These are phyloP conservation scores for Steatornis caripensis DNA, from an alignment of 2,113 vertebrate species.

Conservation along the genomic window DNA sequence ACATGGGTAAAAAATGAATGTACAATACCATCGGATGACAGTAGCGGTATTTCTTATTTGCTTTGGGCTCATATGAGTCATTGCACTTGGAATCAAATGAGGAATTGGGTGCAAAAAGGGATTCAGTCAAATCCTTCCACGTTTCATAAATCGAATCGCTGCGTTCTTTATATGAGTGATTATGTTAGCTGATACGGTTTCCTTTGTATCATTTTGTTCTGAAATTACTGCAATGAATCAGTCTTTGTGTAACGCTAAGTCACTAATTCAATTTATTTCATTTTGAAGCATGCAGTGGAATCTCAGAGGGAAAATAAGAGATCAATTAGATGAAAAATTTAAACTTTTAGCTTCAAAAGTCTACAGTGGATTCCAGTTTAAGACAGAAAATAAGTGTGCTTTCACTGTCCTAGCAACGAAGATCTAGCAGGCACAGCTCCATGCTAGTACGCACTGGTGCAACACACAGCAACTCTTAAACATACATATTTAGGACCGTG, in stretches of 20 bases:
- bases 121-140: neutral
- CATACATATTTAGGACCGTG: neutral
- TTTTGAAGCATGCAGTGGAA: neutral
- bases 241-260: neutral
- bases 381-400: neutral
- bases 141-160: neutral
- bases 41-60: neutral
- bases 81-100: neutral
- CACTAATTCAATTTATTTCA: neutral
- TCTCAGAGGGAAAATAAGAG: neutral
- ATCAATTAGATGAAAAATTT: neutral
- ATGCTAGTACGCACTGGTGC: neutral
- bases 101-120: neutral
- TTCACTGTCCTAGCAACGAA: neutral
- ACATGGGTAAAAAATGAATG: neutral
- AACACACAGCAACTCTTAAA: constrained; percentile 17
- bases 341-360: neutral
- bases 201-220: neutral
- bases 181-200: neutral
- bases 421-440: constrained; percentile 4
- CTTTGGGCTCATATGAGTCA: neutral
- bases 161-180: neutral
- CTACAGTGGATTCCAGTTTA: neutral
- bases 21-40: neutral
- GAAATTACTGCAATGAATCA: constrained; percentile 45